Conservation (phyloP, 2,113 vertebrate species). For the Odontesthes bonariensis region DNA sequence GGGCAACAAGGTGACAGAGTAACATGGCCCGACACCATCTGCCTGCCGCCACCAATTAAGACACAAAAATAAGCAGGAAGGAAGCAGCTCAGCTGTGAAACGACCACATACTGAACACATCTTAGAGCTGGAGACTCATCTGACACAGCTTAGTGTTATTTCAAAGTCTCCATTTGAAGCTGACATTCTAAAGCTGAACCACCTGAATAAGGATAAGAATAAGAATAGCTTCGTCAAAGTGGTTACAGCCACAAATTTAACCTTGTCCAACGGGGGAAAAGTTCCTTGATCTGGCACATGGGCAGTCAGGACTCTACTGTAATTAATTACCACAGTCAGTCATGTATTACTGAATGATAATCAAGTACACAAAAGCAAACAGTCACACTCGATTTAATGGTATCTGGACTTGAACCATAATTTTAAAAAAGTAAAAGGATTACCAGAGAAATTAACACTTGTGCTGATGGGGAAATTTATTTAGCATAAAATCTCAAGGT, state of each 20-base stretch:
- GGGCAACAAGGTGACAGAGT: conserved; percentile 55
- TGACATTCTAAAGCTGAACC: conserved; percentile 20
- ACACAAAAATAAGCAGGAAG: conserved; percentile 2
- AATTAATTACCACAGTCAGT: too few species aligned
- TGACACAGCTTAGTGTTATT: conserved; percentile 56
- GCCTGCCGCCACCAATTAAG: conserved; percentile 34
- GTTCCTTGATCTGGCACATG: too few species aligned
- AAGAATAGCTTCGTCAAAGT: too few species aligned
- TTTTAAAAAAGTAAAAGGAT: background rate
- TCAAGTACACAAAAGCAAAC: background rate
- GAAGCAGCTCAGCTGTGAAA: background rate
- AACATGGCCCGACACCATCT: conserved; percentile 64
- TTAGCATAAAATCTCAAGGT: too few species aligned
- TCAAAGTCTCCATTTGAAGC: conserved; percentile 53
- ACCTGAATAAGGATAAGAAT: too few species aligned
- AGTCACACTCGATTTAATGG: background rate
- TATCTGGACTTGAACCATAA: background rate
- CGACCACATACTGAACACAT: background rate
- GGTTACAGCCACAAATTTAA: too few species aligned
- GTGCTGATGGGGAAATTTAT: too few species aligned
- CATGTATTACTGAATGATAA: too few species aligned
- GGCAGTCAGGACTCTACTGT: too few species aligned
- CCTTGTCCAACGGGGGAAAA: too few species aligned
- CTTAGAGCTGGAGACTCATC: conserved; percentile 48
- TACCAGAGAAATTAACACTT: too few species aligned